Evolutionary conservation across 2,113 vertebrate genomes (phyloP).

Genomic region (Archilochus colubris): DNA sequence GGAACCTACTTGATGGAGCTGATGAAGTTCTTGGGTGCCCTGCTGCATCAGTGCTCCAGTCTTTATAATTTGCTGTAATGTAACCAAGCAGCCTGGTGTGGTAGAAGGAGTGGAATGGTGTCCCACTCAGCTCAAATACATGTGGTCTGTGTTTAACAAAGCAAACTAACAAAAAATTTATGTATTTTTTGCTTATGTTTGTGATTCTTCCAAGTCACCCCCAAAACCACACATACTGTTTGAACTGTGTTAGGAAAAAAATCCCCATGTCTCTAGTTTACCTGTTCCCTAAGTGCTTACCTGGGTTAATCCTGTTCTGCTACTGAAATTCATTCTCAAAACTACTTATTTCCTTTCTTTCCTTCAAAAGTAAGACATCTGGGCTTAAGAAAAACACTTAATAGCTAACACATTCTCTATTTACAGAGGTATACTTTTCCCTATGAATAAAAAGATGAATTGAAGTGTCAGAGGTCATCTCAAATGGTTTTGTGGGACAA

Average conservation of each 20-base stretch:
- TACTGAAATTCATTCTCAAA: not conserved
- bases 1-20: rapidly evolving
- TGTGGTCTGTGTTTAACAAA: not conserved
- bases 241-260: not conserved
- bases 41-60: not conserved
- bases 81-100: not conserved
- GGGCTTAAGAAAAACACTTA: rapidly evolving
- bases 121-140: not conserved
- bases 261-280: rapidly evolving
- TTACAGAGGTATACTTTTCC: not conserved
- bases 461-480: not conserved
- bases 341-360: not conserved
- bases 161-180: not conserved
- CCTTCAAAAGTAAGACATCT: rapidly evolving
- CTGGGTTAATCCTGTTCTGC: not conserved
- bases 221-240: not conserved
- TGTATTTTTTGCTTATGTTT: not conserved
- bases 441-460: not conserved
- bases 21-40: not conserved
- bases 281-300: not conserved
- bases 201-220: rapidly evolving
- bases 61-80: not conserved
- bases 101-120: not conserved
- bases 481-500: not conserved
- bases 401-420: not conserved